Base-by-base conservation (phyloP, 2,888 invertebrate species). In the Heliconius sara region DNA sequence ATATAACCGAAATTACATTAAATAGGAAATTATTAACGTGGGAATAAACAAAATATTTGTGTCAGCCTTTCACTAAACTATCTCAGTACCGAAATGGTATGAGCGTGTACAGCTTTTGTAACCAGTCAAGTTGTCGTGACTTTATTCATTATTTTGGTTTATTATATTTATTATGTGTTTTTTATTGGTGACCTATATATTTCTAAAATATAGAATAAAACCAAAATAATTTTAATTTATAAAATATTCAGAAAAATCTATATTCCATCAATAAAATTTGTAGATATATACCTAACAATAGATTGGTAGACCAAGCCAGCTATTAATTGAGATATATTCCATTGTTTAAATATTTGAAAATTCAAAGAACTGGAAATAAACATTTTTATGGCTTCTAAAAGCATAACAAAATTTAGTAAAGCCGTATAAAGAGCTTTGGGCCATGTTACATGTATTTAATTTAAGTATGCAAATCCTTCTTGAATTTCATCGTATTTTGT, bases 11-110 rank as follows among this genome's bases (percentile, higher is more conserved):
- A 74, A 76, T 71, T 72, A 77, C 76, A 63, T 68, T 72, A 71
- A 75, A 76, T 63, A 43, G 30, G 27, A 65, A 75, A 73, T 72
- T 77, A 76, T 79, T 79, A 70, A 34, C 65, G 72, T 73, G 74
- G 52, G 79, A 76, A 68, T 57, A 71, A 75, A 76, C 72, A n/a
- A 79, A 79, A 76, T 80, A 81, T 81, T 82, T 65, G 80, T 80
- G 81, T 80, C 81, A 81, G 71, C 82, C 83, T 83, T 83, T 83
- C 83, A 83, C 83, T 79, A 82, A 72, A 77, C 43, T 76, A 72
- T 73, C 79, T 73, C 80, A 63, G 70, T 57, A 66, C 52, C 77
- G 66, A 71, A 76, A 73, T 76, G 67, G 67, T 65, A 73, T 16
- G 57, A 70, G 70, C 60, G 73, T 73, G 73, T 34, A 60, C 9